Conservation (phyloP, 2,888 invertebrate species). For the Zhengitettix transpicula region DNA sequence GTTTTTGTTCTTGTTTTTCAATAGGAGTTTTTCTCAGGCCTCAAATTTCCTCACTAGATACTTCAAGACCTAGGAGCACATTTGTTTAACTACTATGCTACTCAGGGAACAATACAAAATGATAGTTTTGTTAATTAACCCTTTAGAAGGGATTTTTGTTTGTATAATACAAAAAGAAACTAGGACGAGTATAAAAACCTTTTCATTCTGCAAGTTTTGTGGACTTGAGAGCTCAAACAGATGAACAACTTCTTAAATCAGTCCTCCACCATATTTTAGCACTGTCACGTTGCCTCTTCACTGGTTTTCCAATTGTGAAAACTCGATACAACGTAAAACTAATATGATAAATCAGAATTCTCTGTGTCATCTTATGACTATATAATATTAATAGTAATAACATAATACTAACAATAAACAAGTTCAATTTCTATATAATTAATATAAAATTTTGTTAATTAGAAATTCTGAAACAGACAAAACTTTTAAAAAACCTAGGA, state of each 20-base stretch:
- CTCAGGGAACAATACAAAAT: conserved; percentile 14
- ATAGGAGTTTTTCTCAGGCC: not conserved
- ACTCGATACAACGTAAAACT: conserved; percentile 11
- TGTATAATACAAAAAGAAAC: conserved; percentile 14
- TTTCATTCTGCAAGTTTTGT: conserved; percentile 8
- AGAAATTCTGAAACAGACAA: conserved; percentile 8
- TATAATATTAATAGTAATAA: conserved; percentile 1
- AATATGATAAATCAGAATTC: conserved; percentile 16
- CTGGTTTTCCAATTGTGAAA: conserved; percentile 6
- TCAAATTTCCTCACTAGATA: not conserved
- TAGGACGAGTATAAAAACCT: conserved; percentile 15
- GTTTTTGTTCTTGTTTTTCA: conserved; percentile 2
- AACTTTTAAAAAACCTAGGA: conserved; percentile 9
- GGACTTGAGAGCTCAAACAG: conserved; percentile 8
- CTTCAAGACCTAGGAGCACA: conserved; percentile 10
- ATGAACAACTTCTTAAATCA: conserved; percentile 2
- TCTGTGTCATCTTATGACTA: conserved; percentile 28
- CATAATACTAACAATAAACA: conserved; percentile 9
- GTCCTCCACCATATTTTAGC: conserved; percentile 5
- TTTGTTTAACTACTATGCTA: conserved; percentile 11
- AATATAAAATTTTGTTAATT: conserved; percentile 10
- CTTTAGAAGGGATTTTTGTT: conserved; percentile 12
- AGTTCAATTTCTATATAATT: conserved; percentile 11
- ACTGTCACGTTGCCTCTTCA: conserved; percentile 7
- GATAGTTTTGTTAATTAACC: conserved; percentile 12